Evolutionary conservation across 2,888 invertebrate species (phyloP), one percentile per base, ranked within the genome.

Genomic region (Hirtodrosophila histrioides): DNA sequence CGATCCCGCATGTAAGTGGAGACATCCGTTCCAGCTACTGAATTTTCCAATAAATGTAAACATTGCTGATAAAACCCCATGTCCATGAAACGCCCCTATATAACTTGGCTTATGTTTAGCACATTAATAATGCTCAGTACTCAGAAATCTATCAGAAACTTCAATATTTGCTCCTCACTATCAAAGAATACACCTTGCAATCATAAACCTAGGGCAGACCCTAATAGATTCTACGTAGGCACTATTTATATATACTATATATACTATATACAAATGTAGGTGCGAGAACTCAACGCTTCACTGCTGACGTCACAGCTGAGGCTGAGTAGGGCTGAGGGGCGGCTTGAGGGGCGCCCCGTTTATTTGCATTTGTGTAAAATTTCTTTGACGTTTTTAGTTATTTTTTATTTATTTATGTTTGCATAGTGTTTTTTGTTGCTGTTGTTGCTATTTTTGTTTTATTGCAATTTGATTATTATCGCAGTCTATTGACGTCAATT

Each of bases 401-500:
- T 53, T 65, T 51, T 71, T 55, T 63, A 45, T 73, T 53, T 72
- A 65, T 46, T 66, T 51, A 49, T 45, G 45, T 53, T 41, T 49
- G 5, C 29, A 8, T 50, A 9, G 31, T 12, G 10, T 3, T 27
- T 27, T 31, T 39, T 46, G 11, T 61, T n/a, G 8, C 27, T 44
- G 24, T 35, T 50, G 5, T 51, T 48, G 27, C 6, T 61, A 39
- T 48, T 44, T 7, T 39, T 62, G 27, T 55, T 69, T 64, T 75
- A 36, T 58, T 85, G 85, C 69, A 71, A 58, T 78, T 85, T 70
- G 70, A 72, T 65, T 79, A 79, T 82, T 79, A 83, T 82, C 83
- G 69, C 70, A 37, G 67, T 45, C 62, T 61, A 76, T 76, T 87
- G 83, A 82, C 88, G 83, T 82, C 88, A 82, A 76, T 79, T 79